Percentiles rank a stretch among this genome's conserved stretches.
Conservation (phyloP, 2,888 invertebrate species). For the Phymatocera aterrima region DNA sequence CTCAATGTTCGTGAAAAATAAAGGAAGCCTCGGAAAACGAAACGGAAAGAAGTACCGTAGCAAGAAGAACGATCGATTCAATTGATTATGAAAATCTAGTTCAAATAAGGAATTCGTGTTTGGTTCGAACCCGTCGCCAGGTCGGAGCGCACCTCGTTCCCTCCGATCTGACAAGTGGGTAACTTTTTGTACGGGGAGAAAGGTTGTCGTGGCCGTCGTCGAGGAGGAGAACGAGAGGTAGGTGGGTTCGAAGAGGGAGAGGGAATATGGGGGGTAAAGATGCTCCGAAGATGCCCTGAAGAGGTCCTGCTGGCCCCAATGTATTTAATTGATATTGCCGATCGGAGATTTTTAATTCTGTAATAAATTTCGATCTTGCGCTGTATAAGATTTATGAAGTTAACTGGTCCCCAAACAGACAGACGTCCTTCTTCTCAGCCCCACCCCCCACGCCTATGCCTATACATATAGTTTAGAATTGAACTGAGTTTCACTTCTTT, state of each 20-base stretch:
- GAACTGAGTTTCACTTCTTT: constrained; percentile 13
- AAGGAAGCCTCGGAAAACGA: not conserved
- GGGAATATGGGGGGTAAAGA: constrained; percentile 17
- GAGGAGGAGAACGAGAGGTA: constrained; percentile 16
- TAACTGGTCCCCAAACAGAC: constrained; percentile 47
- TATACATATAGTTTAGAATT: constrained; percentile 36
- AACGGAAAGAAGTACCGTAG: not conserved
- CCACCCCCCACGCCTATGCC: no score
- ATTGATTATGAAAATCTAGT: not conserved
- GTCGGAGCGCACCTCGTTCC: constrained; percentile 39
- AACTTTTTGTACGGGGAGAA: constrained; percentile 54
- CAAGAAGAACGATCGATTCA: not conserved
- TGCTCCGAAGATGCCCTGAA: constrained; percentile 26
- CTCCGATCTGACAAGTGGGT: constrained; percentile 56
- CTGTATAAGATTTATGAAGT: constrained; percentile 67
- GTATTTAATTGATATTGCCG: constrained; percentile 69
- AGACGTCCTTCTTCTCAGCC: constrained; percentile 56
- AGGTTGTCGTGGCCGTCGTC: constrained; percentile 47
- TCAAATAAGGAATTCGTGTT: constrained; percentile 18
- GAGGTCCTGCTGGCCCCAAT: constrained; percentile 45
- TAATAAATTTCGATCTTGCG: constrained; percentile 69
- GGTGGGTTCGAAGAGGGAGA: not conserved
- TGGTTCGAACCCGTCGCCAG: constrained; percentile 13
- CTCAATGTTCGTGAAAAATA: not conserved
- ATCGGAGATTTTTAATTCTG: constrained; percentile 63